These are phyloP conservation scores for Lucifuga dentata DNA, from an alignment of 2,113 vertebrate species.

Conservation along the genomic window DNA sequence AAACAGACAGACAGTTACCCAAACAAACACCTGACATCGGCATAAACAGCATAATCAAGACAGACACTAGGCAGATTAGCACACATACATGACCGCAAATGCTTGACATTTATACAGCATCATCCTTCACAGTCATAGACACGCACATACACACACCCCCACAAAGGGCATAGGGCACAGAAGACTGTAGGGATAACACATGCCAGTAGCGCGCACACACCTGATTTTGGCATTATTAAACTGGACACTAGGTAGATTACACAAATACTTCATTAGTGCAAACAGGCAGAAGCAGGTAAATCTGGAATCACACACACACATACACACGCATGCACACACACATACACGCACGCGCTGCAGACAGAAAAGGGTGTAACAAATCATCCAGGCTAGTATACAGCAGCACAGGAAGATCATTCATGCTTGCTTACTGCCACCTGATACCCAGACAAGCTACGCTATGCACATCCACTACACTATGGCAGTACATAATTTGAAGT, in stretches of 20 bases:
- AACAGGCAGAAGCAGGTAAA: constrained; percentile 66
- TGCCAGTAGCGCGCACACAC: constrained; percentile 62
- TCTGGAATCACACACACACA: constrained; percentile 29
- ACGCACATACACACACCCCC: constrained; percentile 22
- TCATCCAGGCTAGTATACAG: constrained; percentile 19
- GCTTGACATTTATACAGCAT: constrained; percentile 71
- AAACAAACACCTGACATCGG: constrained; percentile 76
- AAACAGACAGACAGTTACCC: constrained; percentile 67
- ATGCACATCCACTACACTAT: constrained; percentile 79
- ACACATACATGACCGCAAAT: constrained; percentile 65
- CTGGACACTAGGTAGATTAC: constrained; percentile 70
- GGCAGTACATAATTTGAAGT: constrained; percentile 81
- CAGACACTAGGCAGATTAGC: constrained; percentile 76
- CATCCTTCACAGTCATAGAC: constrained; percentile 47
- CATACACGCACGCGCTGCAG: constrained; percentile 25
- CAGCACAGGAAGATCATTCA: not conserved
- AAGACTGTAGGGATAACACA: constrained; percentile 58
- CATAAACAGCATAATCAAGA: constrained; percentile 77
- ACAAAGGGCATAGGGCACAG: constrained; percentile 57
- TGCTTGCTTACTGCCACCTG: not conserved
- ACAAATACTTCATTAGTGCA: constrained; percentile 67
- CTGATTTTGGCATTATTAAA: constrained; percentile 62
- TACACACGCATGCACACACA: constrained; percentile 22
- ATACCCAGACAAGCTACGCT: constrained; percentile 2
- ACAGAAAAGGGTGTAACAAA: constrained; percentile 24